Evolutionary conservation across 53 echinoderm and acorn worm genomes (phyloP), one percentile per base, ranked within the genome.

Genomic region (Echinarachnius parma): DNA sequence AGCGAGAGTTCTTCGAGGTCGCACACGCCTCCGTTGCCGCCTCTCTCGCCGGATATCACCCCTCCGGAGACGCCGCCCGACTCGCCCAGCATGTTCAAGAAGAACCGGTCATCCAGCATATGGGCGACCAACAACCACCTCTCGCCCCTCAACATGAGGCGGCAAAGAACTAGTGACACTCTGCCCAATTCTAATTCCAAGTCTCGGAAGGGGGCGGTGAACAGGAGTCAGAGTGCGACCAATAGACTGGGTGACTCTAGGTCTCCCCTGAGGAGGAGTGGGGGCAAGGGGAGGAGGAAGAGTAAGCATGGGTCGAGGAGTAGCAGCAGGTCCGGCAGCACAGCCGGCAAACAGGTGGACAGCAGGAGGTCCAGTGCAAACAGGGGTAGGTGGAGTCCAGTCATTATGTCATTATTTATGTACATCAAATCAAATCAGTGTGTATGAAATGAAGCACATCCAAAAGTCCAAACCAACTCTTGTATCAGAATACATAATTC

Each of bases 31-130:
- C 79, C 82, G 1, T 66, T 94, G 15, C 91, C 96, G 1, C 87
- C 87, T 4, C 62, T 95, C 27, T 91, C 96, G n/a, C 96, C 96
- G 1, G 86, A 81, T 61, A 88, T 78, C n/a, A 85, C 88, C 18
- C 88, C 88, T 28, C 78, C 82, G 2, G 75, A 65, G 14, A 78
- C 92, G 3, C 75, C 78, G 9, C 87, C 84, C 0, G 65, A 59
- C 15, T 78, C 87, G 4, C 83, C 80, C 4, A 30, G 46, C 5
- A 9, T 61, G 5, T 36, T 25, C 62, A 89, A 64, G 44, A 84
- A 77, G 57, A 72, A 72, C 44, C 34, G 74, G 36, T 72, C 72
- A 16, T 72, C 74, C 42, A 72, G 74, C 44, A 56, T 72, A 26
- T 72, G 57, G 57, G 74, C 42, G 28, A 46, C 65, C 65, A 39